Evolutionary conservation across 1,140 invertebrate species (phyloP), one percentile per base, ranked within the genome.

Genomic region (Atopsyche davidsoni): DNA sequence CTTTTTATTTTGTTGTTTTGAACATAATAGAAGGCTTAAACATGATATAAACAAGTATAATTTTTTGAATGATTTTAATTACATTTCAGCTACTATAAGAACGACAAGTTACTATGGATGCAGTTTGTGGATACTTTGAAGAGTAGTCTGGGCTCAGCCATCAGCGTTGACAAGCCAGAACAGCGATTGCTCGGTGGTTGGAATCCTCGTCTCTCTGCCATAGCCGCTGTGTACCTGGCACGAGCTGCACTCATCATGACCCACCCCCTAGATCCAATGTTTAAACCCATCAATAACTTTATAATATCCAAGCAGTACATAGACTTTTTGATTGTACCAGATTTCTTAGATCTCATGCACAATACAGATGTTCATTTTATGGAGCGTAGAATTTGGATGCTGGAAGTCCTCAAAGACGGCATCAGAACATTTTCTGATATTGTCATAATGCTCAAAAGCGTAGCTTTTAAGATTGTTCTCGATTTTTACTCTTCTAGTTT

Each of bases 341-440:
- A 88, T 65, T 80, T 89, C 50, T 75, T 86, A 22, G 81, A 79
- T 44, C 73, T 88, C 10, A 80, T 87, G 51, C 80, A 87, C 53
- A 85, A 81, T 51, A 77, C 79, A 3, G 78, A 83, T 38, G 64
- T 85, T 1, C 76, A 85, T 47, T 69, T 75, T 35, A 64, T 63
- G 11, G 67, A 72, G 1, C 77, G 85, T 47, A 73, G 83, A 54
- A 63, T 68, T 22, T 90, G 86, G 81, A 81, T 88, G 17, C 64
- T 89, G 2, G 69, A 78, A 58, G 66, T 86, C 6, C 69, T 89
- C 32, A 66, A 69, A 22, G 80, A 87, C 61, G 85, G 86, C 9
- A 64, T 72, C 1, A 72, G 69, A 55, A 69, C 67, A 0, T 69
- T 73, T 59, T 65, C 67, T 4, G 77, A 79, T 61, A 64, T 76